Evolutionary conservation across 1,140 invertebrate genomes (phyloP).

Genomic region (Bombus fervidus): DNA sequence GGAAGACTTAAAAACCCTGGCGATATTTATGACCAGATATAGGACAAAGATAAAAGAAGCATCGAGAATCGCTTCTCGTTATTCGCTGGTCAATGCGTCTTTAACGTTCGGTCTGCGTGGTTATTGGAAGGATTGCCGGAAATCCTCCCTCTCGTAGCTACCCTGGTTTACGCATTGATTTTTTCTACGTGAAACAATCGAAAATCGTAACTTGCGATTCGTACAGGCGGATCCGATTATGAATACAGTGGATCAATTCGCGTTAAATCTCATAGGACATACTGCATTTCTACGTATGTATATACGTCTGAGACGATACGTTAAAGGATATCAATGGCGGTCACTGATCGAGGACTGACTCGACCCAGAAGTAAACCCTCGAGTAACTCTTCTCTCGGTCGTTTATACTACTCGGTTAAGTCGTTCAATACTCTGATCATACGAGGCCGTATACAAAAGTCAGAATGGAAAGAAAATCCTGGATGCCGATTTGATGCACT

Average conservation of each 20-base stretch:
- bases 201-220: not conserved
- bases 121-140: not conserved
- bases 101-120: not conserved
- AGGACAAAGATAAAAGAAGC: conserved; percentile 34
- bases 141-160: not conserved
- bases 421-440: conserved; percentile 13
- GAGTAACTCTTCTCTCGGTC: conserved; percentile 18
- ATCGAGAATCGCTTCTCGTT: conserved; percentile 39
- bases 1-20: not conserved
- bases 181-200: not conserved
- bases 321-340: conserved; percentile 14
- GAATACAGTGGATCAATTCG: not conserved
- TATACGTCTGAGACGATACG: conserved; percentile 4
- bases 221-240: too few relatives aligned
- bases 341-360: conserved; percentile 22
- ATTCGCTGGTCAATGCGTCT: conserved; percentile 39
- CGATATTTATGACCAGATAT: conserved; percentile 60
- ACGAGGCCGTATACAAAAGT: conserved; percentile 18
- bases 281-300: not conserved
- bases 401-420: conserved; percentile 34
- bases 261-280: conserved; percentile 13
- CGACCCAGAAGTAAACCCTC: conserved; percentile 41
- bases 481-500: not conserved
- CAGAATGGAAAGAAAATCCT: conserved; percentile 23
- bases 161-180: not conserved